phyloP scores from a whole-genome alignment of 2,888 invertebrate genomes.

The Allygus modestus region DNA sequence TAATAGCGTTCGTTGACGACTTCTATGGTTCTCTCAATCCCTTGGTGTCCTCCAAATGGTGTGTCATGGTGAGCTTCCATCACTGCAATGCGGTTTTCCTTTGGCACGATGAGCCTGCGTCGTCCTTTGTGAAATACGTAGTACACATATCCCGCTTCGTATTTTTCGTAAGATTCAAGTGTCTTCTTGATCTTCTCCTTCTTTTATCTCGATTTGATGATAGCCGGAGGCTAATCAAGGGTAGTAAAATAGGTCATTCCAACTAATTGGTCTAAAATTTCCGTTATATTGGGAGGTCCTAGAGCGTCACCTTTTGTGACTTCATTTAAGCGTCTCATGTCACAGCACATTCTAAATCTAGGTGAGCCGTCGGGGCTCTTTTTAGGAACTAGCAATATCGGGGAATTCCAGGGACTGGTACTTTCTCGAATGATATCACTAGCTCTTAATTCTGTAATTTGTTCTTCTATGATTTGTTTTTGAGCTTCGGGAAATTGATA shows the following conservation, averaged over 20 bases:
- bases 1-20: neutral
- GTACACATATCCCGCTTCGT: slow-evolving; percentile 33
- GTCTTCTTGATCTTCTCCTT: slow-evolving; percentile 49
- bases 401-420: slow-evolving; percentile 72
- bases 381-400: slow-evolving; percentile 72
- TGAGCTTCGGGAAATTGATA: slow-evolving; percentile 65
- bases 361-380: slow-evolving; percentile 67
- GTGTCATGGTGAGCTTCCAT: neutral
- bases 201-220: slow-evolving; percentile 69
- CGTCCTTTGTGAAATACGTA: slow-evolving; percentile 4
- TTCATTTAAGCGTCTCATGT: slow-evolving; percentile 69
- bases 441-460: slow-evolving; percentile 69
- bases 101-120: slow-evolving; percentile 5
- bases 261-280: slow-evolving; percentile 70
- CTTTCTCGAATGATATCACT: slow-evolving; percentile 68
- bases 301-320: slow-evolving; percentile 67
- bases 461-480: slow-evolving; percentile 53
- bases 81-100: neutral
- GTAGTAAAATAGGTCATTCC: slow-evolving; percentile 69
- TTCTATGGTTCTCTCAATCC: neutral
- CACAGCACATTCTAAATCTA: slow-evolving; percentile 69
- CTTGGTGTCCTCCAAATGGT: slow-evolving; percentile 15
- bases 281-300: slow-evolving; percentile 69
- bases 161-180: slow-evolving; percentile 21
- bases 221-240: slow-evolving; percentile 70